Conservation (phyloP, 2,888 invertebrate genomes). For the Nemotelus nigrinus region DNA sequence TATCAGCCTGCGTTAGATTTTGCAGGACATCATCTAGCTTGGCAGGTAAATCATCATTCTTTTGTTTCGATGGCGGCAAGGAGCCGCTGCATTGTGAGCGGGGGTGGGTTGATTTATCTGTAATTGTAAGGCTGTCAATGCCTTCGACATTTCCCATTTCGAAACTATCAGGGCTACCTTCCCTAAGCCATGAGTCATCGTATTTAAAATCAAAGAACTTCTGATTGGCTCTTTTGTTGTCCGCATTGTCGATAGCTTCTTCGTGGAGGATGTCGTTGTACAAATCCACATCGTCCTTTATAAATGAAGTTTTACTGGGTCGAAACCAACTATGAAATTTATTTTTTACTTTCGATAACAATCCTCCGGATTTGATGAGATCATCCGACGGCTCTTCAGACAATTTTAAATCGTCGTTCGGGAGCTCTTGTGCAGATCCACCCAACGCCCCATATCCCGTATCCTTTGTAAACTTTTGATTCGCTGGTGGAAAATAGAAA, state of each 20-base stretch:
- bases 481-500: slow-evolving; percentile 32
- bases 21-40: slow-evolving; percentile 30
- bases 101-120: too few relatives aligned
- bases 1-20: slow-evolving; percentile 40
- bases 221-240: background rate
- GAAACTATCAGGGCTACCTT: background rate
- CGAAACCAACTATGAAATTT: slow-evolving; percentile 23
- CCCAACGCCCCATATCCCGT: background rate
- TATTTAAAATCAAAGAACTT: slow-evolving; percentile 34
- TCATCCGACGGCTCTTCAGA: background rate
- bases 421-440: background rate
- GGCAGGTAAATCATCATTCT: background rate
- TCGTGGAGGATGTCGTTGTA: slow-evolving; percentile 3
- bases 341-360: slow-evolving; percentile 24
- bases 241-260: background rate
- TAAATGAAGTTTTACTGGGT: background rate
- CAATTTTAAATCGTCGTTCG: background rate
- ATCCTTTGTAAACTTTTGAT: background rate
- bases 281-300: background rate
- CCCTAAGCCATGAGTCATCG: slow-evolving; percentile 15
- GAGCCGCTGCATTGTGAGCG: too few relatives aligned
- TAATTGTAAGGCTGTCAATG: too few relatives aligned
- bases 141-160: background rate
- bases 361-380: background rate
- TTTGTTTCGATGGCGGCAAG: background rate